These are phyloP conservation scores for Prosapia bicincta DNA, from an alignment of 2,888 invertebrate genomes.

Conservation along the genomic window DNA sequence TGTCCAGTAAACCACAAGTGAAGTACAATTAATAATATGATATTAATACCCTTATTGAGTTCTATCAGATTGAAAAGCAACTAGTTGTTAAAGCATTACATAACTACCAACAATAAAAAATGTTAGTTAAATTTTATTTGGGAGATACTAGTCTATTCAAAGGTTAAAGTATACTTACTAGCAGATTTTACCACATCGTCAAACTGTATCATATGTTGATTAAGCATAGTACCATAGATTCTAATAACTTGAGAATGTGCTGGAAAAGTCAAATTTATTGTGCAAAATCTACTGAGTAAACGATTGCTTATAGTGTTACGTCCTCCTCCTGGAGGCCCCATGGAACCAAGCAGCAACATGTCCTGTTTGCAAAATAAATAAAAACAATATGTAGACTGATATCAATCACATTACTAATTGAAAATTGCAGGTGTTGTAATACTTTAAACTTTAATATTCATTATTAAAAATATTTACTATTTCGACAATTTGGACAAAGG, in stretches of 20 bases:
- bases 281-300: constrained; percentile 71
- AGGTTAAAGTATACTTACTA: constrained; percentile 49
- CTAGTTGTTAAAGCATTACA: no score
- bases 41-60: no score
- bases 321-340: constrained; percentile 87
- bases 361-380: constrained; percentile 52
- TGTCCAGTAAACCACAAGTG: no score
- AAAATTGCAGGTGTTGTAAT: neutral
- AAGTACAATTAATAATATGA: no score
- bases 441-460: neutral
- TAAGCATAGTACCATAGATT: constrained; percentile 82
- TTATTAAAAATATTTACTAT: neutral
- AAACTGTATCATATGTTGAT: constrained; percentile 72
- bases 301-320: constrained; percentile 74
- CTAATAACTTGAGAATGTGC: constrained; percentile 69
- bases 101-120: no score
- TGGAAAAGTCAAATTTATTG: constrained; percentile 79
- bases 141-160: no score
- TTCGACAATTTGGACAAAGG: no score
- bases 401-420: neutral
- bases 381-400: no score
- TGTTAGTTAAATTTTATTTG: no score
- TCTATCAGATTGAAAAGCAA: no score
- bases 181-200: constrained; percentile 74
- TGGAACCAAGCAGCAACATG: constrained; percentile 74